A percentile compares a stretch with the other conserved stretches of the same genome.
These are phyloP conservation scores for Melinopterus prodromus DNA, from an alignment of 2,888 invertebrate species.

Conservation along the genomic window DNA sequence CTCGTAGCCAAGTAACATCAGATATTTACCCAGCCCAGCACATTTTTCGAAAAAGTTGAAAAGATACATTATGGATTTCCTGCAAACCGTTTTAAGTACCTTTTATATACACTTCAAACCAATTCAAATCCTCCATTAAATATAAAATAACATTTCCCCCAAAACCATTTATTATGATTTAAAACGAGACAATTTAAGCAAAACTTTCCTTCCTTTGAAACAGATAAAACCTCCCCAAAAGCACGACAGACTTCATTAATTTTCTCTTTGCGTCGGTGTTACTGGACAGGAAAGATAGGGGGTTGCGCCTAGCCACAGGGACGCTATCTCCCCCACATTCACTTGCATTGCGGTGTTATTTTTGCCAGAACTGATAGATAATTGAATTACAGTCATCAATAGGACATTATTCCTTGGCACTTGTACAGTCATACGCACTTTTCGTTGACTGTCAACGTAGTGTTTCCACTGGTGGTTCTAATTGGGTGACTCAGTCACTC, in stretches of 20 bases:
- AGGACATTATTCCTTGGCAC: neutral
- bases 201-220: neutral
- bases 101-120: too few relatives aligned
- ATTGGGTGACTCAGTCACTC: constrained; percentile 20
- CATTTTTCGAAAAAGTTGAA: too few relatives aligned
- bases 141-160: neutral
- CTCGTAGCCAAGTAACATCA: too few relatives aligned
- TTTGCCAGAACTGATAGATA: neutral
- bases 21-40: too few relatives aligned
- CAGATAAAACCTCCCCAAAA: neutral
- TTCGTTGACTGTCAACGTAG: neutral
- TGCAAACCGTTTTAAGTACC: too few relatives aligned
- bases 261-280: neutral
- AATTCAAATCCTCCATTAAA: neutral
- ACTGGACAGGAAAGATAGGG: neutral
- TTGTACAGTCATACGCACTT: neutral
- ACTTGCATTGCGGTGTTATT: neutral
- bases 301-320: neutral
- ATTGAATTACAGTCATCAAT: neutral
- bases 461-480: constrained; percentile 8
- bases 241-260: neutral
- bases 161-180: neutral
- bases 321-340: neutral
- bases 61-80: too few relatives aligned
- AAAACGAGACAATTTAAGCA: neutral